Percentiles rank a stretch among this genome's conserved stretches.
These are phyloP conservation scores for Oxygymnocypris stewartii DNA, from an alignment of 2,113 vertebrate species.

Conservation along the genomic window DNA sequence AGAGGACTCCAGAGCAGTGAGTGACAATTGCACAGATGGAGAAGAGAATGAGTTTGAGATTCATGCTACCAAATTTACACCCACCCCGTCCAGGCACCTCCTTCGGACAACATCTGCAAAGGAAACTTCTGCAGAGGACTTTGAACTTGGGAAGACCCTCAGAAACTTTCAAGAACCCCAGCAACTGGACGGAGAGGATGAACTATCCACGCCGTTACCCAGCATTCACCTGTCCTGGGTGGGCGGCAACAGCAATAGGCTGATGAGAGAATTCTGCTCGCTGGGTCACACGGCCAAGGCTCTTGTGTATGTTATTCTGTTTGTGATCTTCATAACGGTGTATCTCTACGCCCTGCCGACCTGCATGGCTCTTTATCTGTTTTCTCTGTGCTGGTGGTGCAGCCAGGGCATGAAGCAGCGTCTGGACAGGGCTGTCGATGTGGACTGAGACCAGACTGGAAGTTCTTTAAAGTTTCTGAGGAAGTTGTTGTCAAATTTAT, in stretches of 20 bases:
- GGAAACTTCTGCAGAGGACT: not conserved
- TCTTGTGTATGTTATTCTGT: conserved; percentile 77
- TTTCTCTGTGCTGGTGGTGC: conserved; percentile 85
- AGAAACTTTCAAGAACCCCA: conserved; percentile 18
- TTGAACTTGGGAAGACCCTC: conserved; percentile 36
- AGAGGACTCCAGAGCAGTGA: not conserved
- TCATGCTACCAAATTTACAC: not conserved
- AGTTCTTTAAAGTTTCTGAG: not conserved
- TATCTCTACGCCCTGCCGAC: conserved; percentile 85
- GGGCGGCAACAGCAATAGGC: not conserved
- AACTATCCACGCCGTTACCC: not conserved
- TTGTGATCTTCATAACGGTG: conserved; percentile 77
- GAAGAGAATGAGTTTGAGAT: not conserved
- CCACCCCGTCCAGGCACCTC: not conserved
- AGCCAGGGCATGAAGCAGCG: conserved; percentile 73
- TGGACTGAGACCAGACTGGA: not conserved
- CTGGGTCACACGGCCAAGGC: conserved; percentile 75
- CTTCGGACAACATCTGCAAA: conserved; percentile 8
- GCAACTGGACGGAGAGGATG: not conserved
- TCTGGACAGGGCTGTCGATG: conserved; percentile 66
- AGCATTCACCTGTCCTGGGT: conserved; percentile 54
- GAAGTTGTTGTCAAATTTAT: not conserved
- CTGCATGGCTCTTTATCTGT: conserved; percentile 83
- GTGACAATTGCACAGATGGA: not conserved
- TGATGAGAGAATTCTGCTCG: conserved; percentile 65